Base-by-base conservation (phyloP, 2,888 invertebrate species). In the Tetramorium bicarinatum region DNA sequence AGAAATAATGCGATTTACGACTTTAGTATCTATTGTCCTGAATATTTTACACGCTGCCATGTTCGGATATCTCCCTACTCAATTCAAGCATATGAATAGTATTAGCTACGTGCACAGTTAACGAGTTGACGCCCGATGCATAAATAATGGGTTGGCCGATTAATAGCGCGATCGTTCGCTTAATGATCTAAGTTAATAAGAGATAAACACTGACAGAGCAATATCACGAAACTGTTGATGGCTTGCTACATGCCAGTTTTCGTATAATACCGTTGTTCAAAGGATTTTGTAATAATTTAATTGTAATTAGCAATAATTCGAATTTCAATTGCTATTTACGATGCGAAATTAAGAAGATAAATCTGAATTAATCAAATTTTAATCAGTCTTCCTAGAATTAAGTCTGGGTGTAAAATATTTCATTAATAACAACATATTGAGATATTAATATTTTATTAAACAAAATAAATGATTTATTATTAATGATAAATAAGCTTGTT, bases 181-280 rank as follows among this genome's bases (percentile, higher is more conserved):
- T 87, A 76, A 86, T 87, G 85, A 87, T 85, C 69, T 83, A 52
- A 67, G 85, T 89, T 89, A 89, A 89, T 88, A 86, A 89, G 87
- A 87, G 90, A 87, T 87, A 86, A 89, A 85, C 82, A 77, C 80
- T 76, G 84, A 89, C 82, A 67, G 72, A 72, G 59, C 62, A 83
- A 83, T 88, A 85, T 77, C 79, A 69, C 61, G 75, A 67, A 59
- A 66, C 67, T 62, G 82, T 82, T 81, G 81, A 80, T 83, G 79
- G 49, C 72, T 66, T 80, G 72, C 18, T 52, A 76, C 29, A 44
- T 21, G 29, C 44, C 41, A n/a, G 34, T 44, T 77, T 77, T 21
- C 8, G n/a, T 15, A 29, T 11, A 47, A 67, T 47, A 7, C 18
- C 38, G 0, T n/a, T 44, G 29, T 54, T 15, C 34, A 25, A 18